phyloP scores from a whole-genome alignment of 2,113 vertebrate genomes.

The Rhinopomastus cyanomelas region DNA sequence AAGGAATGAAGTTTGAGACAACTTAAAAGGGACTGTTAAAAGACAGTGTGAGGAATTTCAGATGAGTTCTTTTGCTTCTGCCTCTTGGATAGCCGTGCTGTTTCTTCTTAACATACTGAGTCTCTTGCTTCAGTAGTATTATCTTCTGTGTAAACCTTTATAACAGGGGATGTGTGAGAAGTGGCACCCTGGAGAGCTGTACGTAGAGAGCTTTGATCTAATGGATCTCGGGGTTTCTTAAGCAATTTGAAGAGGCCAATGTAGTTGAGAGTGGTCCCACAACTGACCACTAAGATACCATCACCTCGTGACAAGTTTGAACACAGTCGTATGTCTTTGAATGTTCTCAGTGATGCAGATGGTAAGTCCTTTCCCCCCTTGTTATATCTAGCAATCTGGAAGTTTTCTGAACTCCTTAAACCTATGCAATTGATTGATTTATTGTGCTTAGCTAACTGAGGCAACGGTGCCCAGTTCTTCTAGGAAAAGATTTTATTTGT shows the following conservation, averaged over 20 bases:
- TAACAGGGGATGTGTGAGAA: conserved; percentile 13
- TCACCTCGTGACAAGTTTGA: background rate
- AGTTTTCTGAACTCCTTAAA: background rate
- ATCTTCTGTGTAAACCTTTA: background rate
- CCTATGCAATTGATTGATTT: background rate
- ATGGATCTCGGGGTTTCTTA: background rate
- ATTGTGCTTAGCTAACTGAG: background rate
- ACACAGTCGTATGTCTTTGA: background rate
- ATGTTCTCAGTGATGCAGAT: background rate
- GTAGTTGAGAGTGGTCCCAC: background rate
- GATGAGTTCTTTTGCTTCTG: background rate
- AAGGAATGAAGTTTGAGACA: background rate
- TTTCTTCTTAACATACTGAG: background rate
- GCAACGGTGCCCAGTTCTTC: background rate
- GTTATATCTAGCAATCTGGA: background rate
- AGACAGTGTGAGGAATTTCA: background rate
- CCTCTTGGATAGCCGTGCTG: background rate
- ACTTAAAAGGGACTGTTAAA: background rate
- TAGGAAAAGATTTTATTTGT: background rate
- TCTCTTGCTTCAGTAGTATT: background rate
- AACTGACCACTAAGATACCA: background rate
- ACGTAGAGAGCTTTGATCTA: background rate
- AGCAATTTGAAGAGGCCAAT: background rate
- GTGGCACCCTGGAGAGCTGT: background rate
- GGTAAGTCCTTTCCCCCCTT: background rate